Evolutionary conservation across 2,797 vertebrate genomes (phyloP), one percentile per base, ranked within the genome.

Genomic region (Cuniculus paca): DNA sequence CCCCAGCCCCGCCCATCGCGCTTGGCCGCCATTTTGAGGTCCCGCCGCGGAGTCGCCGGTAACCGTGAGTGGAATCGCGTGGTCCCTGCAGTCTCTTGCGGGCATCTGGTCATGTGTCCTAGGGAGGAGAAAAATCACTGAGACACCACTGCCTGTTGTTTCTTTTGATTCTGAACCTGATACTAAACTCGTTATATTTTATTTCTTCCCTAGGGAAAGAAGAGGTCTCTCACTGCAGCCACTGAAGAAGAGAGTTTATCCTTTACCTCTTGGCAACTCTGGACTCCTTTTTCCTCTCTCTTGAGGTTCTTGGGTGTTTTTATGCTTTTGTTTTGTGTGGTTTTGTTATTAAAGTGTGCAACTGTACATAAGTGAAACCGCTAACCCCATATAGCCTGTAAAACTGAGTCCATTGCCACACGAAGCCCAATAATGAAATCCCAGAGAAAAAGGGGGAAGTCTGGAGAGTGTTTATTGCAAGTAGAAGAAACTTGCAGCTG

Each of bases 151-250:
- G 3, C 34, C 16, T 16, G 61, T 31, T 63, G 58, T 63, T 63
- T 65, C 31, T 34, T 65, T 17, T 17, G 16, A 16, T 65, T n/a
- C 6, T 65, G n/a, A 65, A n/a, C 6, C 34, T 17, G n/a, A 31
- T 17, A n/a, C 63, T n/a, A 65, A 48, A 75, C 54, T 19, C 54
- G 89, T 93, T 63, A 84, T 85, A 54, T 80, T 91, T 89, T 91
- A 9, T 77, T 88, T 84, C 2, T 45, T 95, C n/a, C 79, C 7
- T 84, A 60, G 24, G 8, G 11, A 63, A 94, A 17, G 19, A 87
- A 11, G 31, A 79, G 2, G 1, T 34, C 24, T 28, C 24, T 45
- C 16, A 45, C 22, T 28, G 24, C 13, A 45, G 70, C 70, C 39
- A 74, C 39, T 28, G 22, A 74, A 79, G 72, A 52, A 3, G 9